These are phyloP conservation scores for Anticlea derivata DNA, from an alignment of 2,888 invertebrate genomes.

Conservation along the genomic window DNA sequence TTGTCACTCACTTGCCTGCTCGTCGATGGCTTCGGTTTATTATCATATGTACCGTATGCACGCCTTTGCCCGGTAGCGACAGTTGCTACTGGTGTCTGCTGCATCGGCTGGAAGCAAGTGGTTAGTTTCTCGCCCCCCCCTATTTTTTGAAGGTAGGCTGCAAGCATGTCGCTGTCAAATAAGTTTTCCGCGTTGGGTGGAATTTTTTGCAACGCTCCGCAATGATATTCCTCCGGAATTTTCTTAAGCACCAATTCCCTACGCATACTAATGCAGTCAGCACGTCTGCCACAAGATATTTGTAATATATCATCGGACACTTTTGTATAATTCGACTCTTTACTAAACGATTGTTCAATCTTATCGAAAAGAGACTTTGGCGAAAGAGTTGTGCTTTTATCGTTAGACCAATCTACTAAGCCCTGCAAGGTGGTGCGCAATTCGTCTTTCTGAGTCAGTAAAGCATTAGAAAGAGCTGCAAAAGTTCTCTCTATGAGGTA, in stretches of 20 bases:
- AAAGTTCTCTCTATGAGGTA: no score
- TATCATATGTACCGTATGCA: no score
- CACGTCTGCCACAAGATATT: neutral
- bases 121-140: neutral
- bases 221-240: no score
- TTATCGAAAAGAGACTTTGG: neutral
- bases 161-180: no score
- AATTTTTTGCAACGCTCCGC: no score
- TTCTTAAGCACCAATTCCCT: neutral
- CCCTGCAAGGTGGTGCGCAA: slow-evolving; percentile 1
- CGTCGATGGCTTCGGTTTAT: no score
- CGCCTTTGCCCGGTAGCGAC: no score
- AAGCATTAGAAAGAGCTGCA: neutral
- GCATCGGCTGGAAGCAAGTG: no score
- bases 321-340: neutral
- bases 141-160: neutral
- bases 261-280: neutral
- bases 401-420: slow-evolving; percentile 8
- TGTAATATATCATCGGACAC: neutral
- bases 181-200: no score
- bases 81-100: no score
- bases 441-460: neutral
- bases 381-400: neutral
- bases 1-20: no score
- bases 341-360: neutral